Evolutionary conservation across 2,113 vertebrate genomes (phyloP).

Genomic region (Passer domesticus): DNA sequence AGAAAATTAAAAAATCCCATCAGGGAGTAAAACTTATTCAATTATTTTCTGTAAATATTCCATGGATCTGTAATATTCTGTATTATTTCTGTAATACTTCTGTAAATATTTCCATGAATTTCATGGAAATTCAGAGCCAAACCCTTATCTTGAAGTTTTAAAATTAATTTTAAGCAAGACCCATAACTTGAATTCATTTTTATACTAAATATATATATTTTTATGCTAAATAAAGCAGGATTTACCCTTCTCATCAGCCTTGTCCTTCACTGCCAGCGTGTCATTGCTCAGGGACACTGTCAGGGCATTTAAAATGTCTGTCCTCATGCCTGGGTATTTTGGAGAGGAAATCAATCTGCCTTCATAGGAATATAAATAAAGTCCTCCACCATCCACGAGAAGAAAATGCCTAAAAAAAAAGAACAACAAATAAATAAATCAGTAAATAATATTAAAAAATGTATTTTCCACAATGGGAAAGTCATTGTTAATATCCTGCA

Average conservation of each 20-base stretch:
- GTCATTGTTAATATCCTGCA: background rate
- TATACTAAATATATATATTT: fast-evolving
- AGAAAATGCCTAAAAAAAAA: constrained; percentile 85
- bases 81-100: too few relatives aligned
- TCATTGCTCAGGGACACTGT: constrained; percentile 91
- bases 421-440: background rate
- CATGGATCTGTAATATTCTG: background rate
- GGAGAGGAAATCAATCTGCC: constrained; percentile 90
- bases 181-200: fast-evolving
- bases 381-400: constrained; percentile 88
- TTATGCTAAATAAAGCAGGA: background rate
- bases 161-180: background rate
- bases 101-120: too few relatives aligned
- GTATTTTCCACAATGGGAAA: background rate
- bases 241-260: constrained; percentile 90
- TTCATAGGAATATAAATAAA: constrained; percentile 94
- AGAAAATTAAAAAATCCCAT: background rate
- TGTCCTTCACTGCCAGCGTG: constrained; percentile 88
- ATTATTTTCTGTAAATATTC: background rate
- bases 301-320: constrained; percentile 87
- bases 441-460: background rate
- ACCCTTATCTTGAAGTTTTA: background rate
- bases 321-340: constrained; percentile 90
- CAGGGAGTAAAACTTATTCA: background rate
- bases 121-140: background rate